Percentiles rank a stretch among this genome's conserved stretches.
Conservation (phyloP, 2,888 invertebrate genomes). For the Prosopocoilus inquinatus region DNA sequence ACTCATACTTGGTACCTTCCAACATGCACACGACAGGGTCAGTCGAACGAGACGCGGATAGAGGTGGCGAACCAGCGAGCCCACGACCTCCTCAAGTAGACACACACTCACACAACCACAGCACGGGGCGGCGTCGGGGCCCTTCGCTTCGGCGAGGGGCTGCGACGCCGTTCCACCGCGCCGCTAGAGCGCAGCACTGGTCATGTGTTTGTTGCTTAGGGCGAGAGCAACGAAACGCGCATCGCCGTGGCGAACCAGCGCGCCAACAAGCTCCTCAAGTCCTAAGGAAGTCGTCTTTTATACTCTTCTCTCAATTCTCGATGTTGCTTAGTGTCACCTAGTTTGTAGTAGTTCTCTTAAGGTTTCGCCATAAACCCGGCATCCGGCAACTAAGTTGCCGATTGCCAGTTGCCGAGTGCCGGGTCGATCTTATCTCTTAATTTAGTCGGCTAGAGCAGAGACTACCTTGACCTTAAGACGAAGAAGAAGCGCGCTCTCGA, state of each 20-base stretch:
- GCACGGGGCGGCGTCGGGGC: conserved; percentile 5
- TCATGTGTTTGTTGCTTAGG: conserved; percentile 56
- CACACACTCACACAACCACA: conserved; percentile 33
- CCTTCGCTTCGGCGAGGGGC: conserved; percentile 12
- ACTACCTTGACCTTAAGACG: conserved; percentile 17
- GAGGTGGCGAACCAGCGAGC: conserved; percentile 95
- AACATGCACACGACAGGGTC: conserved; percentile 58
- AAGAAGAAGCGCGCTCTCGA: conserved; percentile 8
- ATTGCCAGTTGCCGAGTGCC: conserved; percentile 16
- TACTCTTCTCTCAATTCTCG: conserved; percentile 48
- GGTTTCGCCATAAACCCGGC: conserved; percentile 11
- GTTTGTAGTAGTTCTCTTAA: conserved; percentile 5
- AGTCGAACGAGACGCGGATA: conserved; percentile 94
- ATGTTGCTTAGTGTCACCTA: conserved; percentile 41
- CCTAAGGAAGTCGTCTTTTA: conserved; percentile 49
- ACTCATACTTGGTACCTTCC: conserved; percentile 18
- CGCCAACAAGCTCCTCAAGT: conserved; percentile 94
- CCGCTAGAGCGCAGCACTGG: conserved; percentile 34
- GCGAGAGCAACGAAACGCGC: conserved; percentile 92
- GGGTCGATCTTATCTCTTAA: conserved; percentile 10
- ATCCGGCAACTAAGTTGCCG: conserved; percentile 8
- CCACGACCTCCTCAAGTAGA: conserved; percentile 92
- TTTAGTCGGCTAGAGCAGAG: neutral
- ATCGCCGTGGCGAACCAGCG: conserved; percentile 96
- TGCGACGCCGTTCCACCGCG: conserved; percentile 5